These are phyloP conservation scores for Protobothrops mucrosquamatus DNA, from an alignment of 2,113 vertebrate species.

Conservation along the genomic window DNA sequence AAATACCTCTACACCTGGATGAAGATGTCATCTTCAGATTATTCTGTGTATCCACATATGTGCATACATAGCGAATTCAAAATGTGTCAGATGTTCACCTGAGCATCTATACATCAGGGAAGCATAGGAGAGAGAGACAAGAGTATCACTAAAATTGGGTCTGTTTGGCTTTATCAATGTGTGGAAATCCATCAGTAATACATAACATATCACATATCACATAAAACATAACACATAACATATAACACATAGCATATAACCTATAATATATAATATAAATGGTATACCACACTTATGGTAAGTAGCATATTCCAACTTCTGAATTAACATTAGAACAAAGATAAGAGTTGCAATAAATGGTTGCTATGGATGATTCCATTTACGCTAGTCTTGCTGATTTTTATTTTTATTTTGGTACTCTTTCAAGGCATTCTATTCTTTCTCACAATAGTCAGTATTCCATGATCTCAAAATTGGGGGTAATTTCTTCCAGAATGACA, in stretches of 20 bases:
- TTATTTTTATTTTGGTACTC: background rate
- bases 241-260: too few species aligned
- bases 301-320: background rate
- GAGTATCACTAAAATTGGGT: background rate
- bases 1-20: background rate
- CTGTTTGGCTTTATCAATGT: background rate
- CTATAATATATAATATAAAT: background rate
- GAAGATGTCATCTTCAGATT: background rate
- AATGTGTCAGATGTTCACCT: background rate
- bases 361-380: background rate
- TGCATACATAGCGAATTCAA: background rate
- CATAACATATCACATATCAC: too few species aligned
- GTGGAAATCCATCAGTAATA: background rate
- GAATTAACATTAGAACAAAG: background rate
- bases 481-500: background rate
- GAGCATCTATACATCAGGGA: background rate
- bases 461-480: background rate
- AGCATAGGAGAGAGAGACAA: background rate
- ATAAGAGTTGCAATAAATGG: background rate
- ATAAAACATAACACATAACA: too few species aligned
- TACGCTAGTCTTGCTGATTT: background rate
- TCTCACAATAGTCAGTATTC: background rate
- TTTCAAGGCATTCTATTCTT: background rate
- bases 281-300: background rate
- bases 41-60: background rate